These are phyloP conservation scores for Phyllostomus hastatus DNA, from an alignment of 2,113 vertebrate species.

Conservation along the genomic window DNA sequence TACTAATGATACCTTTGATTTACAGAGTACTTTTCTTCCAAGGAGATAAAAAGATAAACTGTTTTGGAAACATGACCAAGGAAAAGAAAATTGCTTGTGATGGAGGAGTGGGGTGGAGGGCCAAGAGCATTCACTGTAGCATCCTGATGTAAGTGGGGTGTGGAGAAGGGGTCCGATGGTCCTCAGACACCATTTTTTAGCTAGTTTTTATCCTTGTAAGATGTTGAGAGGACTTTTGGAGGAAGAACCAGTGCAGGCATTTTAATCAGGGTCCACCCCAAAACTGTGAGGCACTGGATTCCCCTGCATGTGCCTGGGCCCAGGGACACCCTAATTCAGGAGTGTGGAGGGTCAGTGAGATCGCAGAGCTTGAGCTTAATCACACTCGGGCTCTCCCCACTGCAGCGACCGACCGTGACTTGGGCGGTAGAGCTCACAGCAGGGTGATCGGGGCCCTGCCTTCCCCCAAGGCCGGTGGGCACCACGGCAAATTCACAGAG, in stretches of 20 bases:
- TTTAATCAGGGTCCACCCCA: background rate
- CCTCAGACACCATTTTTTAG: background rate
- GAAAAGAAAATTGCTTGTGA: conserved; percentile 56
- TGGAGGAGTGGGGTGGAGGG: background rate
- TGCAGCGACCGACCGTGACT: rapidly evolving
- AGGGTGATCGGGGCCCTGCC: background rate
- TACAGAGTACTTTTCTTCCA: conserved; percentile 67
- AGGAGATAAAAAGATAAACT: conserved; percentile 78
- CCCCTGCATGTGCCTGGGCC: background rate
- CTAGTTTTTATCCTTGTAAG: background rate
- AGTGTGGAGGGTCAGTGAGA: background rate
- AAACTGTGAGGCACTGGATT: background rate
- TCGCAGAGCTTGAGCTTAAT: rapidly evolving
- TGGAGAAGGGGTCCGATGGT: background rate
- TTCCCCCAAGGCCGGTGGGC: background rate
- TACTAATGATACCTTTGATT: conserved; percentile 77
- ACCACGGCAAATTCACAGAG: background rate
- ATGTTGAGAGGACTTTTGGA: background rate
- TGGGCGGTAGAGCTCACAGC: background rate
- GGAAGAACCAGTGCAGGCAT: background rate
- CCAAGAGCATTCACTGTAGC: background rate
- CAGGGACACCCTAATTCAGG: background rate
- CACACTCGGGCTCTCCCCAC: background rate
- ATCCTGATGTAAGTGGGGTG: background rate
- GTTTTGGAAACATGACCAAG: conserved; percentile 67